phyloP scores from a whole-genome alignment of 2,888 invertebrate genomes.

The Sympetrum striolatum region DNA sequence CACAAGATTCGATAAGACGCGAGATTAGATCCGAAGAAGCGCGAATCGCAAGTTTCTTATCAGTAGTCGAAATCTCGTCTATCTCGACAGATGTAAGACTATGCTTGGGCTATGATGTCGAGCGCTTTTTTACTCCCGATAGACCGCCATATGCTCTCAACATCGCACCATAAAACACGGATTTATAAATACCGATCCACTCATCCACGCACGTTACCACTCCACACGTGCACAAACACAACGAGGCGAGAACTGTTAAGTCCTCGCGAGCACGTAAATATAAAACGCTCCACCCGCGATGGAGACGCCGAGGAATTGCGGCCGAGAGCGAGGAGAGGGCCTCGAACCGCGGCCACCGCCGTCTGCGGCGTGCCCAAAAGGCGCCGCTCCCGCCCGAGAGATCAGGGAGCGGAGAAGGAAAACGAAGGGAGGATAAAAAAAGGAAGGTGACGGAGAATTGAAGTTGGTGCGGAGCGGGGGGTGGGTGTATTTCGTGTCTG shows the following conservation, averaged over 20 bases:
- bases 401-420: neutral
- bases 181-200: too few species aligned
- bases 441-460: conserved; percentile 4
- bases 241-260: neutral
- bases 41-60: too few species aligned
- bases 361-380: conserved; percentile 9
- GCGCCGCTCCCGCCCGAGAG: neutral
- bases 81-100: too few species aligned
- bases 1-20: too few species aligned
- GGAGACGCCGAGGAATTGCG: neutral
- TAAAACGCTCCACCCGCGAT: neutral
- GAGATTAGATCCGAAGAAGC: too few species aligned
- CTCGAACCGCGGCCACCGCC: conserved; percentile 22
- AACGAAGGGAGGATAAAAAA: neutral
- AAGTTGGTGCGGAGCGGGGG: neutral
- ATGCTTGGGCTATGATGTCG: too few species aligned
- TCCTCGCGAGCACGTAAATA: too few species aligned
- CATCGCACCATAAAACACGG: too few species aligned
- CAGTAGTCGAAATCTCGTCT: too few species aligned
- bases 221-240: neutral
- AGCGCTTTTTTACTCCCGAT: too few species aligned
- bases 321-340: neutral
- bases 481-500: neutral
- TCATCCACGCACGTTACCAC: too few species aligned
- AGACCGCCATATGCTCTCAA: too few species aligned